These are phyloP conservation scores for Vicugna pacos DNA, from an alignment of 2,113 vertebrate genomes.

Conservation along the genomic window DNA sequence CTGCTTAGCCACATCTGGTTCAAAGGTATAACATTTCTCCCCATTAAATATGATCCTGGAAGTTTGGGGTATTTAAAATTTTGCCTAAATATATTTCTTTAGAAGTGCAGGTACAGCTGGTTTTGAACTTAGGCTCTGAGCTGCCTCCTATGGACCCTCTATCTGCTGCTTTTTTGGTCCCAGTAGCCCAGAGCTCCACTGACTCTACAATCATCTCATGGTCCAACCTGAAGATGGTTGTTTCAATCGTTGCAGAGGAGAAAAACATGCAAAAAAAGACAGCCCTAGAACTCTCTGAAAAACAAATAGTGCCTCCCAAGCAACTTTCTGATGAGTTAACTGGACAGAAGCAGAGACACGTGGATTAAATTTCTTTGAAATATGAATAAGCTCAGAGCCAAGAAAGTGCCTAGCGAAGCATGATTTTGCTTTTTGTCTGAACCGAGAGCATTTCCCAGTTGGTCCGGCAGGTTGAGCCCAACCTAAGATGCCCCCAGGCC, in stretches of 20 bases:
- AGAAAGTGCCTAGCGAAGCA: neutral
- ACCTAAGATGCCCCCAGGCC: slow-evolving; percentile 8
- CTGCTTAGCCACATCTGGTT: neutral
- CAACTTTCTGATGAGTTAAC: neutral
- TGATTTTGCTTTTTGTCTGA: neutral
- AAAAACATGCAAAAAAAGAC: neutral
- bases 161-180: neutral
- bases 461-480: neutral
- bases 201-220: neutral
- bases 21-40: neutral
- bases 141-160: neutral
- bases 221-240: neutral
- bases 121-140: neutral
- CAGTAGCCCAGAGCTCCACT: neutral
- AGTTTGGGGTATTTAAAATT: neutral
- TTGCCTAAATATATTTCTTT: neutral
- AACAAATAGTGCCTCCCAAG: neutral
- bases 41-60: neutral
- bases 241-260: neutral
- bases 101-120: neutral
- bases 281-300: neutral
- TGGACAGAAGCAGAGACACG: neutral
- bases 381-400: neutral
- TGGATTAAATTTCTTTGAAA: slow-evolving; percentile 20
- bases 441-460: neutral